These are phyloP conservation scores for Oreochromis mossambicus DNA, from an alignment of 2,797 vertebrate genomes.

Conservation along the genomic window DNA sequence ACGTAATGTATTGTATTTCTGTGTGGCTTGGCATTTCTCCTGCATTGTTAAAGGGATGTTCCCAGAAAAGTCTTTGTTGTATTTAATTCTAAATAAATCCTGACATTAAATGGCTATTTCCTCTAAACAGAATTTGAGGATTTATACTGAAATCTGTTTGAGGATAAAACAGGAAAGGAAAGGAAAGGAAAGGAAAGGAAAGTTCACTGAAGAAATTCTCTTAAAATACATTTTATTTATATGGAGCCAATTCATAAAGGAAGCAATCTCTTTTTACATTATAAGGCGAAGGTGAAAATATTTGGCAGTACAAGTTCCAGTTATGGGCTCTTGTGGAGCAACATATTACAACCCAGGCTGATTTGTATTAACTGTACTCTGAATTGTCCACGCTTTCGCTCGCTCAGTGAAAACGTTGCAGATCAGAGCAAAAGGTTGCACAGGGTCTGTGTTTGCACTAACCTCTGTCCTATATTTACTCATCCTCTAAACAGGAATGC, in stretches of 20 bases:
- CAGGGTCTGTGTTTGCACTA: slow-evolving; percentile 63
- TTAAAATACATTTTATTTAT: background rate
- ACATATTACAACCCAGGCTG: background rate
- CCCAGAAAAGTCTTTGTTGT: slow-evolving; percentile 36
- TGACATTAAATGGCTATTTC: slow-evolving; percentile 46
- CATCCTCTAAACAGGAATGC: slow-evolving; percentile 68
- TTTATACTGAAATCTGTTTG: slow-evolving; percentile 14
- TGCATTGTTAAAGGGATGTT: slow-evolving; percentile 52
- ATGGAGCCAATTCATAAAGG: background rate
- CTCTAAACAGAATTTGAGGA: slow-evolving; percentile 17
- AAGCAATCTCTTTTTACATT: background rate
- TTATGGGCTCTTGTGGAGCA: background rate
- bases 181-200: background rate
- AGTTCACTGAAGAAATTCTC: background rate
- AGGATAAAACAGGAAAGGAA: background rate
- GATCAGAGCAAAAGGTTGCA: slow-evolving; percentile 36
- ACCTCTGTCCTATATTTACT: slow-evolving; percentile 63
- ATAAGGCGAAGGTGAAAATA: background rate
- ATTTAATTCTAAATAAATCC: slow-evolving; percentile 49
- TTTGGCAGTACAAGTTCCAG: background rate
- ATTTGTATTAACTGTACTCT: background rate
- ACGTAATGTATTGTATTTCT: slow-evolving; percentile 67
- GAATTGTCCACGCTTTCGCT: background rate
- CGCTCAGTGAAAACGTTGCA: slow-evolving; percentile 11
- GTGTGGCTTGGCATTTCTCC: slow-evolving; percentile 43